phyloP scores from a whole-genome alignment of 2,888 invertebrate genomes.

The Eucera pruinosa region DNA sequence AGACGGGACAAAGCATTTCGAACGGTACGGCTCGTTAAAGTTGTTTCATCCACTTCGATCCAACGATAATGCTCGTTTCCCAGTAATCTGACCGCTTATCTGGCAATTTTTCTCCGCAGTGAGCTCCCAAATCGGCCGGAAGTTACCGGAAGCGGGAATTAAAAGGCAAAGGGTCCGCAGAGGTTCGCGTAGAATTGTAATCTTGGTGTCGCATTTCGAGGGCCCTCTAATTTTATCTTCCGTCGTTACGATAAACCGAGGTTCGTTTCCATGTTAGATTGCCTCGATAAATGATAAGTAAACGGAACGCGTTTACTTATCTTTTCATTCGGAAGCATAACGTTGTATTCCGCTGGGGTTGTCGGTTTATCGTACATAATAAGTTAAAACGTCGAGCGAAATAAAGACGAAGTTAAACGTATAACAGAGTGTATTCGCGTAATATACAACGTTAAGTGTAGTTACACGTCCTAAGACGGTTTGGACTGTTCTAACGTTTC shows the following conservation, averaged over 20 bases:
- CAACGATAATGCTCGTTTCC: slow-evolving; percentile 60
- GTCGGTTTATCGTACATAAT: too few species aligned
- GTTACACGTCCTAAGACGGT: too few species aligned
- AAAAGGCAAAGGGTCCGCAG: slow-evolving; percentile 49
- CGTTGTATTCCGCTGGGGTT: too few species aligned
- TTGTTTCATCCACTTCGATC: slow-evolving; percentile 59
- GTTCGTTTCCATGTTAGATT: not conserved
- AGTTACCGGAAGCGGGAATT: slow-evolving; percentile 47
- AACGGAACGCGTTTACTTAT: too few species aligned
- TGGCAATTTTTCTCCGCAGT: slow-evolving; percentile 59
- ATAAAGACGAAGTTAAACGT: too few species aligned
- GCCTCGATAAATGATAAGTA: not conserved
- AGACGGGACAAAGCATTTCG: slow-evolving; percentile 61
- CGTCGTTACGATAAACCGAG: slow-evolving; percentile 26
- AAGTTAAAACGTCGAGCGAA: too few species aligned
- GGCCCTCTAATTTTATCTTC: slow-evolving; percentile 42
- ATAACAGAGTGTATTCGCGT: too few species aligned
- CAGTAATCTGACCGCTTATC: slow-evolving; percentile 62
- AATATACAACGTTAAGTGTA: too few species aligned
- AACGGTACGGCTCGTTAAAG: slow-evolving; percentile 38
- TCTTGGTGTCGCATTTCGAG: slow-evolving; percentile 47
- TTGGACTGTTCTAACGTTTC: too few species aligned
- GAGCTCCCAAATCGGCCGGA: slow-evolving; percentile 60
- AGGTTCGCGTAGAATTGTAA: slow-evolving; percentile 28
- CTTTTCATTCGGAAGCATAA: too few species aligned